Evolutionary conservation across 2,888 invertebrate species (phyloP).

Genomic region (Cynaeus angustus): DNA sequence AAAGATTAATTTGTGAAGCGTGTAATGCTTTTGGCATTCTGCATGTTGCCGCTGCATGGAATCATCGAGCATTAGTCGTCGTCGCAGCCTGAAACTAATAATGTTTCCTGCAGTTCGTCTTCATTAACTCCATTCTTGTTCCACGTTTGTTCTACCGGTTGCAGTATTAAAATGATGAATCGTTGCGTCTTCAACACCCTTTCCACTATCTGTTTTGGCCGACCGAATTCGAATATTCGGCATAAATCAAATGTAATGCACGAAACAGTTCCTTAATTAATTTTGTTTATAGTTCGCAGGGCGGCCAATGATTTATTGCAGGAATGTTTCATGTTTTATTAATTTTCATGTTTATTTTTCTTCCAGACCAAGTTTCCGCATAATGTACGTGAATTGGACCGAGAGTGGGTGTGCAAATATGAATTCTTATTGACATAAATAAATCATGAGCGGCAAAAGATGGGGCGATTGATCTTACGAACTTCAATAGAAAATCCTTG

Average conservation of each 20-base stretch:
- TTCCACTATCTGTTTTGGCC: slow-evolving; percentile 23
- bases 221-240: slow-evolving; percentile 43
- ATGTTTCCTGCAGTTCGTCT: slow-evolving; percentile 52
- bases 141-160: slow-evolving; percentile 48
- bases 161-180: slow-evolving; percentile 50
- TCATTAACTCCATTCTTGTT: slow-evolving; percentile 49
- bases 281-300: slow-evolving; percentile 56
- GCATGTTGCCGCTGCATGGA: slow-evolving; percentile 30
- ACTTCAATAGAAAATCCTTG: slow-evolving; percentile 7
- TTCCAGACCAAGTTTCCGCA: slow-evolving; percentile 53
- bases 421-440: slow-evolving; percentile 56
- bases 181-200: slow-evolving; percentile 44
- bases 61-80: slow-evolving; percentile 22
- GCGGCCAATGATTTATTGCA: slow-evolving; percentile 56
- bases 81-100: slow-evolving; percentile 44
- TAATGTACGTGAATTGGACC: slow-evolving; percentile 50
- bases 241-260: slow-evolving; percentile 53
- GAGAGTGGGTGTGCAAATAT: slow-evolving; percentile 54
- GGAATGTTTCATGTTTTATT: slow-evolving; percentile 56
- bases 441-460: slow-evolving; percentile 57
- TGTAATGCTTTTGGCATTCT: slow-evolving; percentile 33
- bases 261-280: slow-evolving; percentile 55
- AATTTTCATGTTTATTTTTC: slow-evolving; percentile 54
- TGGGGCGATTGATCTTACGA: slow-evolving; percentile 29
- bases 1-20: slow-evolving; percentile 34